These are phyloP conservation scores for Trissoscelio sp. DNA, from an alignment of 2,888 invertebrate species.

Conservation along the genomic window DNA sequence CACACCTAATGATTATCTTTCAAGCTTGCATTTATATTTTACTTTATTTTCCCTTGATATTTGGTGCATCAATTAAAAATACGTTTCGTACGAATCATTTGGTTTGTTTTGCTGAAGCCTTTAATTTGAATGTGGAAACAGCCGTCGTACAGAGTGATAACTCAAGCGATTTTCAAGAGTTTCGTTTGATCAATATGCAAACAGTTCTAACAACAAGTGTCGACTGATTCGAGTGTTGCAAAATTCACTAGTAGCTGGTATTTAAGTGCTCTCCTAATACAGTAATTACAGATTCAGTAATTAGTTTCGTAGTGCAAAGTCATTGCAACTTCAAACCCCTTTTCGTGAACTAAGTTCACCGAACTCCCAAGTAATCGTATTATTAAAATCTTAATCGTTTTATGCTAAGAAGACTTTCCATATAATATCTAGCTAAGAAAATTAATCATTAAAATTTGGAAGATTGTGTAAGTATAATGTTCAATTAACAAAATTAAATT, in stretches of 20 bases:
- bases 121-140: conserved; percentile 14
- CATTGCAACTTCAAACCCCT: background rate
- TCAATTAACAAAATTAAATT: background rate
- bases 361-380: background rate
- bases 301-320: background rate
- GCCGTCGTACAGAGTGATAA: background rate
- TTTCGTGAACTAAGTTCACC: background rate
- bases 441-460: background rate
- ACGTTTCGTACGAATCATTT: background rate
- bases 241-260: background rate
- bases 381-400: background rate
- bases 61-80: conserved; percentile 13
- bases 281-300: conserved; percentile 8
- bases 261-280: conserved; percentile 3
- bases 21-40: background rate
- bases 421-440: background rate
- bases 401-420: background rate
- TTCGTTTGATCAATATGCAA: conserved; percentile 13
- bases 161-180: conserved; percentile 13
- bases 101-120: background rate
- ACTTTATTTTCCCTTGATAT: background rate
- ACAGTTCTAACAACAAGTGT: conserved; percentile 11
- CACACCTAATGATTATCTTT: conserved; percentile 14
- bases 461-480: background rate
- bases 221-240: conserved; percentile 11